These are phyloP conservation scores for Pseudorhombus dupliciocellatus DNA, from an alignment of 2,113 vertebrate genomes.

Conservation along the genomic window DNA sequence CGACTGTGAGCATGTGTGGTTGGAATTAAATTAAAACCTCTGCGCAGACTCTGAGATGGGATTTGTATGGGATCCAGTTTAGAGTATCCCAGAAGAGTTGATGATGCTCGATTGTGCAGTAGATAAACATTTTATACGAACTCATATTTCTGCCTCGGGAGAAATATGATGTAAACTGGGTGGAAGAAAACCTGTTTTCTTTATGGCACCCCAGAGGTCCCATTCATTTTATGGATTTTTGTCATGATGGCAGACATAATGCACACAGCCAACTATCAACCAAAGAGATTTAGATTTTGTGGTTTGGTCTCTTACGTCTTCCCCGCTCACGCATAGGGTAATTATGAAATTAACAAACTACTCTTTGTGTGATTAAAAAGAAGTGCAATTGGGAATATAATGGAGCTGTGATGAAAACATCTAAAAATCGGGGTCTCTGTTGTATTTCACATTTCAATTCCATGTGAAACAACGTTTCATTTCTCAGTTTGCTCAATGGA, in stretches of 20 bases:
- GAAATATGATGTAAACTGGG: constrained; percentile 38
- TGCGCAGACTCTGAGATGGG: constrained; percentile 2
- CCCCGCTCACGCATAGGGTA: background rate
- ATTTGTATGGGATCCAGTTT: background rate
- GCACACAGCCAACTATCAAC: constrained; percentile 4
- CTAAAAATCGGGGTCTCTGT: background rate
- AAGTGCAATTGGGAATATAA: constrained; percentile 8
- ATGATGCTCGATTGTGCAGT: constrained; percentile 7
- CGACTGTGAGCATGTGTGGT: constrained; percentile 12
- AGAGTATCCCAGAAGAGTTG: background rate
- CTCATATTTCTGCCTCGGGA: constrained; percentile 37
- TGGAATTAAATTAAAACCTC: constrained; percentile 39
- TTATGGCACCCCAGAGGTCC: background rate
- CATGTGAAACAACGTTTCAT: background rate
- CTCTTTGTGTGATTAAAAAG: background rate
- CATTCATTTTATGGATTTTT: constrained; percentile 46
- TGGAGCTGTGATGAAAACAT: constrained; percentile 11
- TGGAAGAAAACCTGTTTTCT: constrained; percentile 39
- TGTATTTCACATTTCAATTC: background rate
- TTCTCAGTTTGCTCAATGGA: background rate
- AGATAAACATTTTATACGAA: constrained; percentile 33
- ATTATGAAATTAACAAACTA: background rate
- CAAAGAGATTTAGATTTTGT: background rate
- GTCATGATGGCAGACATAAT: constrained; percentile 18
- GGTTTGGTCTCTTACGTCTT: constrained; percentile 4